These are phyloP conservation scores for Heteropelma amictum DNA, from an alignment of 2,888 invertebrate genomes.

Conservation along the genomic window DNA sequence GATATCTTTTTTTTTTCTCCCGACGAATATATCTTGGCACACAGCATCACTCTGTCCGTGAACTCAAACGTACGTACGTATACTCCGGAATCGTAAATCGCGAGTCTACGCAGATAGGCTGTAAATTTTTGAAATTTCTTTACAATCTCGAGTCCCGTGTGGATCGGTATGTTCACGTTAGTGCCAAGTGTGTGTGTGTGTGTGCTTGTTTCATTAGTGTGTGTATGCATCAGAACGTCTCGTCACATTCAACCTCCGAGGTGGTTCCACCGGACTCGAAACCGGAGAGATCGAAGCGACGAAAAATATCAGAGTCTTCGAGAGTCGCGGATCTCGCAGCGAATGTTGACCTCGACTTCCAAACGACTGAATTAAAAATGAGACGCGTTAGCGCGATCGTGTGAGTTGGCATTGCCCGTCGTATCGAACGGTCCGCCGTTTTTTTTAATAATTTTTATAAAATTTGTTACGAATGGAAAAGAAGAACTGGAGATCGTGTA, in stretches of 20 bases:
- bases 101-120: neutral
- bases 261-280: neutral
- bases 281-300: slow-evolving; percentile 26
- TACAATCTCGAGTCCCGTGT: neutral
- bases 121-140: neutral
- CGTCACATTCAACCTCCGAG: neutral
- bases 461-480: no score
- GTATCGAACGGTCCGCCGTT: neutral
- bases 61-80: no score
- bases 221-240: no score
- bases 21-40: no score
- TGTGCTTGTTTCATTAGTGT: neutral
- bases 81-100: no score
- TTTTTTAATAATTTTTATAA: neutral
- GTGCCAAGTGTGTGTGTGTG: neutral
- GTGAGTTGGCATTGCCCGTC: neutral
- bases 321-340: neutral
- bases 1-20: no score
- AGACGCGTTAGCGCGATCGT: neutral
- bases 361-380: slow-evolving; percentile 17
- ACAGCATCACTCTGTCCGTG: no score
- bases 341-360: slow-evolving; percentile 19
- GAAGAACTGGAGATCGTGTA: neutral
- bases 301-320: neutral
- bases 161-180: neutral